Base-by-base conservation (phyloP, 2,888 invertebrate genomes). In the Machimus rusticus region DNA sequence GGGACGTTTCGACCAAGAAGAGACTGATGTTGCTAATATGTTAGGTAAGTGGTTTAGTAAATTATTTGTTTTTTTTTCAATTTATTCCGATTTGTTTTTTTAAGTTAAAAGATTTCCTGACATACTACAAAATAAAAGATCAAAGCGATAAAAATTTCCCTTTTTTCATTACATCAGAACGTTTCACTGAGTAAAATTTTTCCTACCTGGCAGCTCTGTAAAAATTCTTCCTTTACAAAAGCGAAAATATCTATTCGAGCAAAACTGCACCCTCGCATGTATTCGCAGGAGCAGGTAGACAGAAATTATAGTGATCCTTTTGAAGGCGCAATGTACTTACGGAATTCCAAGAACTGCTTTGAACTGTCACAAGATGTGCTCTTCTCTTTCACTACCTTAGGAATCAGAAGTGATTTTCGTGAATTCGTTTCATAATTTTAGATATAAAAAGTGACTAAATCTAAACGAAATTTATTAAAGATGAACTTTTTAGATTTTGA, bases 11-110 rank as follows among this genome's bases (percentile, higher is more conserved):
- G 98, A 98, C 93, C 97, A 96, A 90, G 98, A 99, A 91, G 99
- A 99, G 93, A 98, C 98, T 1, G 99, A 99, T 93, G 99, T 98
- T 88, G 99, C 99, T 79, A 98, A 98, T 92, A 98, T 98, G 97
- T 94, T 99, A 89, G 97, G 97, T 96, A 51, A 51, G 19, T 51
- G 16, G n/a, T 19, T 5, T 6, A 51, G 19, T 51, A 16, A 0
- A 16, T 51, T 51, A n/a, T n/a, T n/a, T n/a, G n/a, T n/a, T 16
- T n/a, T 19, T 51, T n/a, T 51, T 5, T 6, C 34, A 34, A 6
- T 43, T 43, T 12, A 12, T 12, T 12, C 43, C 43, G 3, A 6
- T 34, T 34, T 34, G 5, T 34, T 34, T 34, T 34, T 34, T 12
- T 43, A 12, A 12, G 12, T 43, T 12, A 12, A 12, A 43, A 43